Conservation (phyloP, 2,888 invertebrate genomes). For the Zelleria hepariella region DNA sequence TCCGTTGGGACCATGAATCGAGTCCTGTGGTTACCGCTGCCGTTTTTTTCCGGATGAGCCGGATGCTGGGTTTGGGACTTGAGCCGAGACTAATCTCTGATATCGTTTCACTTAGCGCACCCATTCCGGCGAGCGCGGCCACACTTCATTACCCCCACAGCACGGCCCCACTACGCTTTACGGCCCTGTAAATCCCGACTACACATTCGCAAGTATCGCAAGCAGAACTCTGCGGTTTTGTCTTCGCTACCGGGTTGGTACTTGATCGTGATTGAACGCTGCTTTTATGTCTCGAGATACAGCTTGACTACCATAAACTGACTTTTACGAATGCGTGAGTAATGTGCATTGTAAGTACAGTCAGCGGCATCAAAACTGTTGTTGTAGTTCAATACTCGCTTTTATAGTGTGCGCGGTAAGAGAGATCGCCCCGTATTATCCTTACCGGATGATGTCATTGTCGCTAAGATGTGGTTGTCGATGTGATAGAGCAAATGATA, state of each 20-base stretch:
- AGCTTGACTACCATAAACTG: background rate
- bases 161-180: constrained; percentile 16
- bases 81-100: constrained; percentile 34
- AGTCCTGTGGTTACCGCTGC: background rate
- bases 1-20: background rate
- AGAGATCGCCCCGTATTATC: background rate
- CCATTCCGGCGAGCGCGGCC: constrained; percentile 29
- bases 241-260: background rate
- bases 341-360: background rate
- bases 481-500: too few species aligned
- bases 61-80: background rate
- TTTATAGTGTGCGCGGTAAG: background rate
- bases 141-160: constrained; percentile 33
- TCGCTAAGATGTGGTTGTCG: too few species aligned
- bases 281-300: background rate
- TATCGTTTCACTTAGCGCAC: constrained; percentile 50
- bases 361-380: background rate
- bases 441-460: too few species aligned
- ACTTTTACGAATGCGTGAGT: background rate
- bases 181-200: constrained; percentile 25
- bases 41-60: background rate
- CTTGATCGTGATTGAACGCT: background rate
- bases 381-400: background rate
- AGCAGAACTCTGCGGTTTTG: constrained; percentile 15
- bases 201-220: constrained; percentile 14